Conservation (phyloP, 2,888 invertebrate genomes). For the Caenorhabditis sulstoni region DNA sequence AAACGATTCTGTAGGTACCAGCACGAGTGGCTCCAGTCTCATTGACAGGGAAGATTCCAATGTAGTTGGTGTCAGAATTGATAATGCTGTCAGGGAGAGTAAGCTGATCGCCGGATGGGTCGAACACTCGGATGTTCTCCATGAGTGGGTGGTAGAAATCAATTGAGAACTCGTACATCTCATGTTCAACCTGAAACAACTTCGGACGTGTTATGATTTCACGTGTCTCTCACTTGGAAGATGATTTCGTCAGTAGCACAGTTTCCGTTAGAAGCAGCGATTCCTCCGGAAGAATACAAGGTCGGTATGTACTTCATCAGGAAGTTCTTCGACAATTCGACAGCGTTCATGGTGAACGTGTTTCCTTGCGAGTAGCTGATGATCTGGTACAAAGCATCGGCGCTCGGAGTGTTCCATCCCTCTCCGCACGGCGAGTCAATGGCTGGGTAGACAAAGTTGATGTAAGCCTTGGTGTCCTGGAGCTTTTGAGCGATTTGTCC, state of each 20-base stretch:
- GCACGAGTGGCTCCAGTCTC: conserved; percentile 64
- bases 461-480: conserved; percentile 53
- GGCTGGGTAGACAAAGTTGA: conserved; percentile 69
- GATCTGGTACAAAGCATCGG: conserved; percentile 57
- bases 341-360: conserved; percentile 67
- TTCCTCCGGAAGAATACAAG: conserved; percentile 65
- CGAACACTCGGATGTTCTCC: conserved; percentile 49
- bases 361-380: conserved; percentile 70
- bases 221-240: conserved; percentile 55
- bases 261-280: conserved; percentile 50
- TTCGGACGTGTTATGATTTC: not conserved
- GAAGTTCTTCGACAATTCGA: conserved; percentile 63
- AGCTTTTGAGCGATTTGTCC: conserved; percentile 51
- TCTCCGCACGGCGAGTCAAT: conserved; percentile 71
- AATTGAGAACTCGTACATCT: conserved; percentile 71
- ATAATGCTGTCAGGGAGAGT: conserved; percentile 63
- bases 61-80: conserved; percentile 66
- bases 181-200: conserved; percentile 65
- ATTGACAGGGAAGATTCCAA: conserved; percentile 67
- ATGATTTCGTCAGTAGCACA: conserved; percentile 64
- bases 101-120: conserved; percentile 60
- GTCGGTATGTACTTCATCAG: conserved; percentile 68
- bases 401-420: conserved; percentile 69
- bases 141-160: conserved; percentile 64
- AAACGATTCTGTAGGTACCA: conserved; percentile 62